phyloP scores from a whole-genome alignment of 2,113 vertebrate species.

The Okapia johnstoni region DNA sequence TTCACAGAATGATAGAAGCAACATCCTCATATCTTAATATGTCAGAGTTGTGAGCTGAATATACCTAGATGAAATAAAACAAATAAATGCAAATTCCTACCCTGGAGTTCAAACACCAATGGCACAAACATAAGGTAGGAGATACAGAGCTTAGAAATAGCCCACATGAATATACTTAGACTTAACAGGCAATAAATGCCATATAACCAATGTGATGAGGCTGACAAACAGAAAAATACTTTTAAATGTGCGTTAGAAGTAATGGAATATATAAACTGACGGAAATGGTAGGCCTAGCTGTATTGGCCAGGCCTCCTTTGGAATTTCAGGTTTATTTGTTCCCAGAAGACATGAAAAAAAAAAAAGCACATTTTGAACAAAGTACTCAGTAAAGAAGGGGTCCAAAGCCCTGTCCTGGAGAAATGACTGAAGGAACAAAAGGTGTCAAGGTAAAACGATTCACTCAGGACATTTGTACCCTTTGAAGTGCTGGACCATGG shows the following conservation, averaged over 20 bases:
- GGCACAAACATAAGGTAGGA: not conserved
- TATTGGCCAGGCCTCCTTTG: not conserved
- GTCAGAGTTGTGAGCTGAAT: not conserved
- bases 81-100: not conserved
- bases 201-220: not conserved
- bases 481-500: not conserved
- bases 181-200: not conserved
- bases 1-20: not conserved
- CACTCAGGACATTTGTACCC: too few species aligned
- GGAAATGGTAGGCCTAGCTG: not conserved
- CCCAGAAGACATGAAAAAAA: not conserved
- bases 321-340: not conserved
- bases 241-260: not conserved
- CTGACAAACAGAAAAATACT: not conserved
- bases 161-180: not conserved
- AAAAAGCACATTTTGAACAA: not conserved
- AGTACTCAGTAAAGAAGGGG: not conserved
- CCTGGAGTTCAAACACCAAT: not conserved
- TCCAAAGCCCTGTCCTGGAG: not conserved
- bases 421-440: not conserved
- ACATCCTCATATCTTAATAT: not conserved
- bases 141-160: not conserved
- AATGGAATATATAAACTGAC: not conserved
- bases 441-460: not conserved
- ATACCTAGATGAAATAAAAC: not conserved